phyloP scores from a whole-genome alignment of 2,113 vertebrate genomes.

The Bombycilla garrulus region DNA sequence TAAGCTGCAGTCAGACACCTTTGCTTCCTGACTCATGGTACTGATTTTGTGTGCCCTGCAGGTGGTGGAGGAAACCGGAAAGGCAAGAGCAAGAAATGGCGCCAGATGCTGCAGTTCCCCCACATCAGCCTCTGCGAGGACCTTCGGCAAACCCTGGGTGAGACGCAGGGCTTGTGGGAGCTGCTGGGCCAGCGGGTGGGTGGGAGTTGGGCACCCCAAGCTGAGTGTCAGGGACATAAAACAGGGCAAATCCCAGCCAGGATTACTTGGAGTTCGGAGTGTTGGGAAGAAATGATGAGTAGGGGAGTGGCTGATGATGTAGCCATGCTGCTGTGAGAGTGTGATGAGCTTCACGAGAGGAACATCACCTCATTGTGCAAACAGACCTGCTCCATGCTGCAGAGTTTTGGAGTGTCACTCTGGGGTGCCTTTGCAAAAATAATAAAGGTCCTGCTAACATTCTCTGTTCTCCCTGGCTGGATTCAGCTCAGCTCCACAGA shows the following conservation, averaged over 20 bases:
- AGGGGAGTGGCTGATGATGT: neutral
- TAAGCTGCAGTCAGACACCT: neutral
- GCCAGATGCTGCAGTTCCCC: slow-evolving; percentile 98
- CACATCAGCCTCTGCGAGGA: slow-evolving; percentile 96
- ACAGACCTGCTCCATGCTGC: neutral
- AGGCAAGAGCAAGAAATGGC: slow-evolving; percentile 99
- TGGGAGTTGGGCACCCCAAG: neutral
- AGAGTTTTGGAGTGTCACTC: neutral
- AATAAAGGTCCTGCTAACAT: neutral
- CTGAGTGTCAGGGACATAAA: neutral
- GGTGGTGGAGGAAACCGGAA: slow-evolving; percentile 95
- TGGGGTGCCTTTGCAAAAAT: neutral
- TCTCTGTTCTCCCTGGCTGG: neutral
- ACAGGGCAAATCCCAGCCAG: neutral
- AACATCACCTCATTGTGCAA: neutral
- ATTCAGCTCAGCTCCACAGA: neutral
- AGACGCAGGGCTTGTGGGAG: neutral
- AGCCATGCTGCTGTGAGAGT: neutral
- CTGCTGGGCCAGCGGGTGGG: accelerated
- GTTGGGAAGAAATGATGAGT: neutral
- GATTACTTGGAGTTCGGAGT: neutral
- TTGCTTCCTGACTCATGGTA: neutral
- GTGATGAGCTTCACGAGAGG: neutral
- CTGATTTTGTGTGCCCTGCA: slow-evolving; percentile 61
- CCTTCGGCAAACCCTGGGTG: slow-evolving; percentile 87